Percentiles rank a stretch among this genome's conserved stretches.
Evolutionary conservation across 1,140 invertebrate genomes (phyloP).

Genomic region (Homarus americanus): DNA sequence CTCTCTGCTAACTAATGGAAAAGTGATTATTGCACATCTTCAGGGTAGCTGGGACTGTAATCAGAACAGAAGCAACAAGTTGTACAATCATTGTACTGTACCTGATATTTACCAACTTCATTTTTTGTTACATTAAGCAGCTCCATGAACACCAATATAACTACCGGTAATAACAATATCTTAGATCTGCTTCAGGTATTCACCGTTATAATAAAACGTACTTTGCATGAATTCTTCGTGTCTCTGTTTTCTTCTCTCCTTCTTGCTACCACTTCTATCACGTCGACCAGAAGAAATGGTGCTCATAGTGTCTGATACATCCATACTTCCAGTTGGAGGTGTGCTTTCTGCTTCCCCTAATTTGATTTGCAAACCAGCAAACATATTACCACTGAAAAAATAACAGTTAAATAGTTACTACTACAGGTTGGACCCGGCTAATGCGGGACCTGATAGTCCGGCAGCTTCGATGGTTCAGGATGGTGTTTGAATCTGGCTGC

Average conservation of each 20-base stretch:
- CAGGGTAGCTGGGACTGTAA: no score
- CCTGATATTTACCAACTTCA: neutral
- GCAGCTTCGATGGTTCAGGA: neutral
- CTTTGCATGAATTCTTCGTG: constrained; percentile 20
- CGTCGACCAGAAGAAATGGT: neutral
- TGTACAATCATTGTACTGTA: no score
- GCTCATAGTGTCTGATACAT: neutral
- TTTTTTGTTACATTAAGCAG: neutral
- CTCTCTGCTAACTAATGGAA: no score
- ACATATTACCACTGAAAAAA: constrained; percentile 16
- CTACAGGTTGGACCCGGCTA: no score
- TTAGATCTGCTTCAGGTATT: neutral
- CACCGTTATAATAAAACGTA: neutral
- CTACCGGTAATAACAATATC: neutral
- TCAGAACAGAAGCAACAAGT: neutral
- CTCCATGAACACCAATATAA: neutral
- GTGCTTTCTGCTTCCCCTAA: neutral
- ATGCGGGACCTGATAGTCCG: no score
- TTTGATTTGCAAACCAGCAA: constrained; percentile 31
- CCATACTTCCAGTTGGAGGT: neutral
- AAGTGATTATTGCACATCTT: no score
- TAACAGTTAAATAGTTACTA: neutral
- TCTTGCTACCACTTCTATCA: constrained; percentile 5
- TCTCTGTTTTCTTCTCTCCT: constrained; percentile 9
- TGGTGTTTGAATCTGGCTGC: neutral